A percentile compares a stretch with the other conserved stretches of the same genome.
phyloP scores from a whole-genome alignment of 2,113 vertebrate genomes.

The Dendrocopos noguchii region DNA sequence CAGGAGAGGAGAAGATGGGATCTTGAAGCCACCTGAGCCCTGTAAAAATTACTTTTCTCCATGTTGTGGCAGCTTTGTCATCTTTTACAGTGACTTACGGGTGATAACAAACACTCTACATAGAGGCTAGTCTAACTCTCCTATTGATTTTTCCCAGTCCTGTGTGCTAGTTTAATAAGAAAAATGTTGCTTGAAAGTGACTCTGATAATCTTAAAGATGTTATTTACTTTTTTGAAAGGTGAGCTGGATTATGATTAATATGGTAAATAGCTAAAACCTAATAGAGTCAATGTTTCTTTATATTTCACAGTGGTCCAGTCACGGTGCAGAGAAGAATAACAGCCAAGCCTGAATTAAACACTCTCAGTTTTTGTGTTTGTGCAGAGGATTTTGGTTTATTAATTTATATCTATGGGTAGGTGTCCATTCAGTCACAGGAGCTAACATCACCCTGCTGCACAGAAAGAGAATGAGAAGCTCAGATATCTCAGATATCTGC shows the following conservation, averaged over 20 bases:
- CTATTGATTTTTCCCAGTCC: slow-evolving; percentile 66
- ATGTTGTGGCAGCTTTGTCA: slow-evolving; percentile 65
- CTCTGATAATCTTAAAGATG: slow-evolving; percentile 74
- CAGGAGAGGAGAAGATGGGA: slow-evolving; percentile 13
- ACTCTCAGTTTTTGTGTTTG: neutral
- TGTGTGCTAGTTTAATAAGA: slow-evolving; percentile 76
- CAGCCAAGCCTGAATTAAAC: slow-evolving; percentile 10
- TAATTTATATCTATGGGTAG: neutral
- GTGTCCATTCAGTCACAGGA: neutral
- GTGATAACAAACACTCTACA: slow-evolving; percentile 24
- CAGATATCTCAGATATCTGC: neutral
- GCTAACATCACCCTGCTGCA: neutral
- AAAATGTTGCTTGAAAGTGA: slow-evolving; percentile 72
- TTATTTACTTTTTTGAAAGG: slow-evolving; percentile 82
- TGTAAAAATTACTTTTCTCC: slow-evolving; percentile 60
- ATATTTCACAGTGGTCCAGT: neutral
- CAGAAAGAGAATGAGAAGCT: neutral
- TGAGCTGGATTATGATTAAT: slow-evolving; percentile 83
- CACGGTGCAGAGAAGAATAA: neutral
- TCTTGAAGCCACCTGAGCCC: slow-evolving; percentile 20
- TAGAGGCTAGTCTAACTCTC: slow-evolving; percentile 16
- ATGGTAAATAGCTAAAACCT: slow-evolving; percentile 60
- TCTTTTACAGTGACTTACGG: slow-evolving; percentile 38
- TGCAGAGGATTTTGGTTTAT: neutral
- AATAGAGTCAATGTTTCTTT: slow-evolving; percentile 68